Base-by-base conservation (phyloP, 30 jellyfish, hydroid and myxozoan genomes). In the Phacellophora camtschatica region DNA sequence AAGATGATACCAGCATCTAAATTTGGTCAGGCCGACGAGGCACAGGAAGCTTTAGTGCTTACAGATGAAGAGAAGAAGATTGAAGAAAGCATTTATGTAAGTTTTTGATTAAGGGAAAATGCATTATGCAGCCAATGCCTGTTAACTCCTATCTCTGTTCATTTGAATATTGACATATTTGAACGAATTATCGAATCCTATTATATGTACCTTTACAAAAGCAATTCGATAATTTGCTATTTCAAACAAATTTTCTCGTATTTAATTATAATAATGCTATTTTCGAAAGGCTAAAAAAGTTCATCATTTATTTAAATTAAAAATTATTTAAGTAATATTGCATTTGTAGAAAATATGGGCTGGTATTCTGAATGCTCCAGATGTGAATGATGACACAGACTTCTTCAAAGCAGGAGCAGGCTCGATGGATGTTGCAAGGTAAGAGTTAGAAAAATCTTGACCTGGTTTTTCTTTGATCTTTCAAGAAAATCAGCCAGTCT, bases 371-470 rank as follows among this genome's bases (percentile, higher is more conserved):
- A 93, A 93, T 46, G 24, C 75, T 0, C 85, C 92, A 18, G 74
- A 46, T 10, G 49, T 93, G 54, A 90, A 73, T 0, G 94, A 61
- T 15, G 77, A 56, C 5, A 78, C 94, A 54, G 97, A 93, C 50
- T 93, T 93, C 84, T 93, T 93, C 71, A 93, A 93, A 77, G 94
- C 99, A 16, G 99, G 99, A 29, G 99, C 99, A 0, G 99, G 97
- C 36, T 93, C 99, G 3, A 93, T 93, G 99, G 99, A 93, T 81
- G 99, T 93, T 59, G 97, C 99, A 13, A 86, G 99, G 99, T 93
- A 31, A 33, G 19, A 33, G 1, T 46, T 12, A 16, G 11, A 49
- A 12, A 49, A 41, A 8, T n/a, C n/a, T n/a, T n/a, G n/a, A n/a
- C n/a, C n/a, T n/a, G n/a, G n/a, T n/a, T n/a, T n/a, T n/a, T n/a